Conservation (phyloP, 2,797 vertebrate species). For the Danio tinwini region DNA sequence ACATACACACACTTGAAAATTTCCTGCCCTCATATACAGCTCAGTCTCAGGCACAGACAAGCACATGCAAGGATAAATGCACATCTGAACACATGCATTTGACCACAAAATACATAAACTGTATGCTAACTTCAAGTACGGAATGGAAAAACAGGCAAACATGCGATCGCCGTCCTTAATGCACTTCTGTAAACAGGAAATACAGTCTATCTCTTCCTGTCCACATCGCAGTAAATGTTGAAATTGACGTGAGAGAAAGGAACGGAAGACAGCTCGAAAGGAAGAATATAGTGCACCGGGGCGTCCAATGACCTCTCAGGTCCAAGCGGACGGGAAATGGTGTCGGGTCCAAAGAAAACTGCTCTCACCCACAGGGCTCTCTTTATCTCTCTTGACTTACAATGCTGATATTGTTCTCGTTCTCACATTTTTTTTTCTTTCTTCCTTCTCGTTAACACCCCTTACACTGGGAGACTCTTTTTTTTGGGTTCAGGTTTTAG, state of each 20-base stretch:
- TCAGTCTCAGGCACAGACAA: slow-evolving; percentile 36
- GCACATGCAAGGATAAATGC: background rate
- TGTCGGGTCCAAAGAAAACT: slow-evolving; percentile 59
- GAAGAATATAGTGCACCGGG: slow-evolving; percentile 39
- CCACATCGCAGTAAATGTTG: slow-evolving; percentile 22
- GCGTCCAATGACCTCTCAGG: slow-evolving; percentile 41
- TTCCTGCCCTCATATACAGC: slow-evolving; percentile 43
- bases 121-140: background rate
- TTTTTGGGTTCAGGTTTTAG: background rate
- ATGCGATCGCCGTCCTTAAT: slow-evolving; percentile 21
- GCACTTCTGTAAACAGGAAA: slow-evolving; percentile 60
- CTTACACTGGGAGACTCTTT: slow-evolving; percentile 21
- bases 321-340: slow-evolving; percentile 56
- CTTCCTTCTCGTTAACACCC: slow-evolving; percentile 55
- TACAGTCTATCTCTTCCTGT: slow-evolving; percentile 63
- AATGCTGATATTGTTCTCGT: slow-evolving; percentile 56
- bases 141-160: background rate
- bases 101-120: background rate
- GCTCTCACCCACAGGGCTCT: slow-evolving; percentile 34
- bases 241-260: slow-evolving; percentile 30
- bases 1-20: slow-evolving; percentile 22
- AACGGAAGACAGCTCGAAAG: slow-evolving; percentile 16
- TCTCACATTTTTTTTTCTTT: slow-evolving; percentile 6
- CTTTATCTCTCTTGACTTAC: slow-evolving; percentile 45
- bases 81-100: background rate